Percentiles rank a stretch among this genome's conserved stretches.
Evolutionary conservation across 2,113 vertebrate genomes (phyloP).

Genomic region (Alexandromys fortis): DNA sequence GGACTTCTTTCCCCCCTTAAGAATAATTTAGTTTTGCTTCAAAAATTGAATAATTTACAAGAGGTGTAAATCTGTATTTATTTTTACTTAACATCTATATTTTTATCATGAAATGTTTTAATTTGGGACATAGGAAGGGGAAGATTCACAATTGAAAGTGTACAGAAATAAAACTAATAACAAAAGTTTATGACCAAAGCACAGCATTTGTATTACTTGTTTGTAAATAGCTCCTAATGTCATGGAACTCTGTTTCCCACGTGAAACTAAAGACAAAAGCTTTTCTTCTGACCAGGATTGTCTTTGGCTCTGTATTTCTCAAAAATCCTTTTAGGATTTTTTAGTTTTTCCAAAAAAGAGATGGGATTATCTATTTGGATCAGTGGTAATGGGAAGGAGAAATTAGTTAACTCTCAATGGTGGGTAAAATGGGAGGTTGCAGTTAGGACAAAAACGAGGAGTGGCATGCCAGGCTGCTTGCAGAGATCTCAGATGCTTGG

Average conservation of each 20-base stretch:
- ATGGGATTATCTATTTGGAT: slow-evolving; percentile 43
- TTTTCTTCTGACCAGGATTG: slow-evolving; percentile 38
- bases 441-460: slow-evolving; percentile 56
- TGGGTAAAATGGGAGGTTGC: slow-evolving; percentile 52
- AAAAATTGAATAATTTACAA: slow-evolving; percentile 26
- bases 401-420: slow-evolving; percentile 55
- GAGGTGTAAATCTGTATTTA: slow-evolving; percentile 50
- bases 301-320: not conserved
- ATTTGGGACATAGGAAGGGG: slow-evolving; percentile 15
- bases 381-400: slow-evolving; percentile 19
- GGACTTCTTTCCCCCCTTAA: not conserved
- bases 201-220: slow-evolving; percentile 51
- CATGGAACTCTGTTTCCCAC: slow-evolving; percentile 40
- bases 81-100: slow-evolving; percentile 31
- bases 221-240: slow-evolving; percentile 52
- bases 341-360: slow-evolving; percentile 41
- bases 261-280: slow-evolving; percentile 24
- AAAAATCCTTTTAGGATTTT: slow-evolving; percentile 36
- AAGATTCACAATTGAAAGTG: slow-evolving; percentile 41
- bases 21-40: not conserved
- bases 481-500: slow-evolving; percentile 60
- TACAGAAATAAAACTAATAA: slow-evolving; percentile 2
- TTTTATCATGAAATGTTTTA: slow-evolving; percentile 46
- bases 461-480: slow-evolving; percentile 61
- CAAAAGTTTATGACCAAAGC: slow-evolving; percentile 45